These are phyloP conservation scores for Sitophilus oryzae DNA, from an alignment of 1,140 invertebrate genomes.

Conservation along the genomic window DNA sequence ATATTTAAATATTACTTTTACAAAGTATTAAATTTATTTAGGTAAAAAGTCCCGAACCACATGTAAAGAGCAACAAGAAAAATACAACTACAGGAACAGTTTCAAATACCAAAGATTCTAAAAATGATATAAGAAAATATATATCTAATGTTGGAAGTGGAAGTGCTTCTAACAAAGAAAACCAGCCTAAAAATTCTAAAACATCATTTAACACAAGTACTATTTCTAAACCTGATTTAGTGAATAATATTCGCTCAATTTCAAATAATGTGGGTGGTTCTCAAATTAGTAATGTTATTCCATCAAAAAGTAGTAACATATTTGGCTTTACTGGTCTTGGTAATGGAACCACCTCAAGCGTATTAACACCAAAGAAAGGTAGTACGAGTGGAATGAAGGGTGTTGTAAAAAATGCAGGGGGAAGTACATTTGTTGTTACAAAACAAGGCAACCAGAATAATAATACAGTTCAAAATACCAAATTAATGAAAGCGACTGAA, in stretches of 20 bases:
- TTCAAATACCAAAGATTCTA: conserved; percentile 11
- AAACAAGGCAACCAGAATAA: conserved; percentile 34
- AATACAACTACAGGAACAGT: conserved; percentile 35
- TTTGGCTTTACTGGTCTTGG: conserved; percentile 29
- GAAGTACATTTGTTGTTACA: conserved; percentile 37
- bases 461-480: conserved; percentile 27
- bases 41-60: conserved; percentile 52
- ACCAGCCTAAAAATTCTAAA: background rate
- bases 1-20: background rate
- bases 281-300: conserved; percentile 23
- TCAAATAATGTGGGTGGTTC: conserved; percentile 10
- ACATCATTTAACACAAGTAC: background rate
- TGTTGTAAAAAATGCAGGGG: conserved; percentile 35
- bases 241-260: conserved; percentile 32
- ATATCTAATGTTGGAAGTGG: conserved; percentile 17
- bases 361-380: conserved; percentile 9
- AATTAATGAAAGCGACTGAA: conserved; percentile 21
- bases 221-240: conserved; percentile 16
- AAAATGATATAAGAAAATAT: conserved; percentile 32
- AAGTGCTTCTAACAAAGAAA: conserved; percentile 8
- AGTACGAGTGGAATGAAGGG: conserved; percentile 18
- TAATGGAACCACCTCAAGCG: conserved; percentile 14
- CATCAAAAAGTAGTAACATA: conserved; percentile 30
- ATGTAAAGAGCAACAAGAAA: conserved; percentile 15
- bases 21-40: conserved; percentile 68